Evolutionary conservation across 2,797 vertebrate genomes (phyloP).

Genomic region (Amphiprion clarkii): DNA sequence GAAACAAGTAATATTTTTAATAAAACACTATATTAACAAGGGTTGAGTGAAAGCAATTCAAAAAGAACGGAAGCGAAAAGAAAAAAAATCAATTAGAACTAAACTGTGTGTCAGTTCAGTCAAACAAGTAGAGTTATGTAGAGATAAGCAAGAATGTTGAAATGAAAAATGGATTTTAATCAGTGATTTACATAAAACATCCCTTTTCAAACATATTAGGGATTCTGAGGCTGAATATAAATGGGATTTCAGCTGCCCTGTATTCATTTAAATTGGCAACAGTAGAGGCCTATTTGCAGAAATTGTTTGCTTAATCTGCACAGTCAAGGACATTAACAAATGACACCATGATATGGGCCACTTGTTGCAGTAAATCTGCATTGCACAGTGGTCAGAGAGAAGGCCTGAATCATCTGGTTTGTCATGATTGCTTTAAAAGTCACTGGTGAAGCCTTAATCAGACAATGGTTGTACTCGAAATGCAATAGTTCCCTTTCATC

Average conservation of each 20-base stretch:
- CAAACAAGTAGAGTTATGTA: conserved; percentile 41
- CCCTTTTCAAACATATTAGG: conserved; percentile 52
- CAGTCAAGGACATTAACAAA: conserved; percentile 80
- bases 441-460: conserved; percentile 43
- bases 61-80: background rate
- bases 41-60: background rate
- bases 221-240: conserved; percentile 45
- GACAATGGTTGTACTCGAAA: conserved; percentile 8
- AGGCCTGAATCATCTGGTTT: conserved; percentile 56
- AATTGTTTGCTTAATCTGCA: conserved; percentile 78
- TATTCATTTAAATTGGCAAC: conserved; percentile 65
- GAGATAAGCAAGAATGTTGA: conserved; percentile 55
- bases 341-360: conserved; percentile 63
- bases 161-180: conserved; percentile 54
- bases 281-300: conserved; percentile 69
- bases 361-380: conserved; percentile 69
- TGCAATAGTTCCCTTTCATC: background rate
- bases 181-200: conserved; percentile 60
- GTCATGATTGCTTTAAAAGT: conserved; percentile 72
- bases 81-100: background rate
- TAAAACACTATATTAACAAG: background rate
- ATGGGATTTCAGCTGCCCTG: conserved; percentile 46
- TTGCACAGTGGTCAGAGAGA: conserved; percentile 54
- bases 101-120: conserved; percentile 23
- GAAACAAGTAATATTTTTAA: background rate